A percentile compares a stretch with the other conserved stretches of the same genome.
Conservation (phyloP, 2,113 vertebrate genomes). For the Toxotes jaculatrix region DNA sequence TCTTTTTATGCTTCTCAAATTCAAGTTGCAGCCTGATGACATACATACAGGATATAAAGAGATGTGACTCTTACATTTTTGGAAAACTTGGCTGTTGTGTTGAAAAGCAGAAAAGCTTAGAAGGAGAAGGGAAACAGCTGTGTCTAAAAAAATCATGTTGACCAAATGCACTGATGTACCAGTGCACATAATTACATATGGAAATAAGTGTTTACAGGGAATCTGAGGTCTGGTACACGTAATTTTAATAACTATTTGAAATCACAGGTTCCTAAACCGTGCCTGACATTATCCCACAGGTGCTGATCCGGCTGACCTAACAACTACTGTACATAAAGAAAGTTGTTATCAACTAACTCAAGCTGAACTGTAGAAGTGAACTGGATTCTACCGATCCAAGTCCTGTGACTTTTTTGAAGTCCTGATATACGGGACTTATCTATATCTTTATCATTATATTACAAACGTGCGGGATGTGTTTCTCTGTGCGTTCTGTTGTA, state of each 20-base stretch:
- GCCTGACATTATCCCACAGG: neutral
- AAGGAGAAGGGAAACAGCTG: neutral
- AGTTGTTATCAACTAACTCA: neutral
- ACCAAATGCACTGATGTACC: neutral
- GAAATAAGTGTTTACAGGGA: neutral
- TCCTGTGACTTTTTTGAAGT: neutral
- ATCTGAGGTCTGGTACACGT: neutral
- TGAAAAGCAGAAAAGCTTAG: neutral
- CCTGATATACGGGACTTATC: neutral
- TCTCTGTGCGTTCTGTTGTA: conserved; percentile 58
- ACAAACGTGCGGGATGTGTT: neutral
- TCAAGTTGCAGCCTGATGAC: no score
- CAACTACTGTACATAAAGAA: neutral
- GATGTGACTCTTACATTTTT: no score
- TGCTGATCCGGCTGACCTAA: neutral
- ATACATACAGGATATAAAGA: no score
- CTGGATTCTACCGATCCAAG: no score
- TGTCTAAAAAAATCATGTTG: neutral
- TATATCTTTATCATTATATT: neutral
- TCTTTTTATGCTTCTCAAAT: neutral
- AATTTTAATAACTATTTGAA: neutral
- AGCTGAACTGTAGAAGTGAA: neutral
- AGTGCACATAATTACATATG: neutral
- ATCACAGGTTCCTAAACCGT: neutral
- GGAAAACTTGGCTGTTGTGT: no score